Evolutionary conservation across 2,888 invertebrate genomes (phyloP).

Genomic region (Pogonocherus hispidulus): DNA sequence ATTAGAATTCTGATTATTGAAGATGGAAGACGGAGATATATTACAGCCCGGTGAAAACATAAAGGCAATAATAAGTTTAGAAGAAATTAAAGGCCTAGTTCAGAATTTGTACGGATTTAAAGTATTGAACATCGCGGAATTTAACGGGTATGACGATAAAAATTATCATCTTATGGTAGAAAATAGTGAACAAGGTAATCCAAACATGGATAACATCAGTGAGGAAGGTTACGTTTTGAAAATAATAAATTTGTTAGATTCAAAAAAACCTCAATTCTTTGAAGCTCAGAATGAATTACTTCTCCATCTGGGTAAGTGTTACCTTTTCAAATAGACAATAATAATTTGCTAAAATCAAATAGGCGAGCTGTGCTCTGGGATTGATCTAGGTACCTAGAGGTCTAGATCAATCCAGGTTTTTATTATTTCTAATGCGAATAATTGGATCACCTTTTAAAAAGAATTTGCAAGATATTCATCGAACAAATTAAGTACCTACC

Average conservation of each 20-base stretch:
- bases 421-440: too few species aligned
- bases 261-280: constrained; percentile 76
- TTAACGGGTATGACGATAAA: constrained; percentile 85
- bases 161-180: constrained; percentile 78
- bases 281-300: constrained; percentile 84
- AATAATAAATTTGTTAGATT: constrained; percentile 86
- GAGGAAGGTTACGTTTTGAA: constrained; percentile 83
- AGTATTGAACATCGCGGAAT: constrained; percentile 72
- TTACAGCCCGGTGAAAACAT: constrained; percentile 71
- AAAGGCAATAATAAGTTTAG: constrained; percentile 72
- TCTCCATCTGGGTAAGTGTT: constrained; percentile 76
- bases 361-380: too few species aligned
- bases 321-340: background rate
- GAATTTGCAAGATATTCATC: too few species aligned
- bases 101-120: constrained; percentile 76
- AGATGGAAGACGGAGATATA: constrained; percentile 14
- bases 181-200: constrained; percentile 67
- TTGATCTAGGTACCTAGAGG: too few species aligned
- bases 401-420: too few species aligned
- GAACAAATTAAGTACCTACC: too few species aligned
- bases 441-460: too few species aligned
- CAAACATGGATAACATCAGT: constrained; percentile 33
- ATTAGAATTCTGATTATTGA: background rate
- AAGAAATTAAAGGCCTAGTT: constrained; percentile 71
- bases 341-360: constrained; percentile 1